Base-by-base conservation (phyloP, 2,888 invertebrate species). In the Limnephilus marmoratus region DNA sequence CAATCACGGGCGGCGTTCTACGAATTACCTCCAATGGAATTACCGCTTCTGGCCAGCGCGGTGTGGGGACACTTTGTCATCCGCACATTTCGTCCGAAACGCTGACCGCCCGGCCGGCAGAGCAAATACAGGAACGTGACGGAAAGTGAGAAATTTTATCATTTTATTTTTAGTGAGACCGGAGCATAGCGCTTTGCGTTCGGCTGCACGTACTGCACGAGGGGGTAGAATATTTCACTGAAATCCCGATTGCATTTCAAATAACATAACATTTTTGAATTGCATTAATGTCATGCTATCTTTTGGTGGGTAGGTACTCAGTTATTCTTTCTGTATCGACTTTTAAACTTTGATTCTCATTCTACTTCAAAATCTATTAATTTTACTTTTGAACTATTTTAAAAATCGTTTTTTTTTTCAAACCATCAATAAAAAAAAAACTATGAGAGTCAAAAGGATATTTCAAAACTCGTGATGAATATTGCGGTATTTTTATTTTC, bases 21-120 rank as follows among this genome's bases (percentile, higher is more conserved):
- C 24, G 34, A n/a, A 49, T 85, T 85, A 68, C n/a, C 49, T 90
- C 90, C 83, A 90, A 82, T 83, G 45, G 24, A 68, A 90, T 90
- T 90, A 90, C 90, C 83, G 83, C 68, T 53, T 12, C 85, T n/a
- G n/a, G 37, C 49, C 53, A 81, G 45, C 53, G 31, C 68, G 53
- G 24, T 53, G 49, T 85, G 37, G 24, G 53, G n/a, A 34, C 68
- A 53, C 85, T 90, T 85, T 90, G 83, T 37, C 68, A 31, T 68
- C 53, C 41, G 49, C 49, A 49, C 13, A 49, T 49, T 49, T 49
- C 49, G 68, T 85, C 18, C 90, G 86, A 90, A 90, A 85, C 53
- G 85, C 90, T 90, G 90, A 90, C 90, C 45, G 49, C 45, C 86
- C 49, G 86, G 29, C 34, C 45, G 12, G 45, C 31, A 86, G 18